Evolutionary conservation across 2,113 vertebrate genomes (phyloP).

Genomic region (Corythornis vintsioides): DNA sequence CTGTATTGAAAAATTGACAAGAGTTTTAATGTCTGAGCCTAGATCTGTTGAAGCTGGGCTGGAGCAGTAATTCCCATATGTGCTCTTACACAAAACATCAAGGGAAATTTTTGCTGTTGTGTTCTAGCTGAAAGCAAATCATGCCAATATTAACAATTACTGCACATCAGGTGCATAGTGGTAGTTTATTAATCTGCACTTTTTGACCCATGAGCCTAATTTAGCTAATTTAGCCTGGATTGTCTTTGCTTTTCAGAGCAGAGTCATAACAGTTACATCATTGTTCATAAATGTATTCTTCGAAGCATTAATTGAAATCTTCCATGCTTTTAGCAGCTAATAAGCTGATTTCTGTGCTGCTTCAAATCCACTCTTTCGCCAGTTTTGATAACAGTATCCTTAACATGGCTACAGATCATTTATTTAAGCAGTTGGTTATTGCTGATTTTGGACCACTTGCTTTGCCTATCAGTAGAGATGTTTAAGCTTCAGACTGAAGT

Average conservation of each 20-base stretch:
- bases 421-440: neutral
- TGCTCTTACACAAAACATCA: neutral
- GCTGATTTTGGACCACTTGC: neutral
- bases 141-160: neutral
- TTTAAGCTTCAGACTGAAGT: neutral
- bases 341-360: neutral
- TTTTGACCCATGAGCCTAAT: neutral
- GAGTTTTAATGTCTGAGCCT: neutral
- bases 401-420: neutral
- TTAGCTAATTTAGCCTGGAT: neutral
- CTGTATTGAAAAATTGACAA: neutral
- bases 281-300: neutral
- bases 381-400: neutral
- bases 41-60: neutral
- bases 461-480: neutral
- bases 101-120: neutral
- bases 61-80: neutral
- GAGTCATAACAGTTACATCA: neutral
- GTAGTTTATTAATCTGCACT: neutral
- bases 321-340: neutral
- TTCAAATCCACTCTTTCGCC: neutral
- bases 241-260: neutral
- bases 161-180: neutral
- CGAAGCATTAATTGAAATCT: neutral
- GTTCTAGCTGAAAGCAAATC: neutral